Conservation (phyloP, 2,888 invertebrate genomes). For the Folsomia candida region DNA sequence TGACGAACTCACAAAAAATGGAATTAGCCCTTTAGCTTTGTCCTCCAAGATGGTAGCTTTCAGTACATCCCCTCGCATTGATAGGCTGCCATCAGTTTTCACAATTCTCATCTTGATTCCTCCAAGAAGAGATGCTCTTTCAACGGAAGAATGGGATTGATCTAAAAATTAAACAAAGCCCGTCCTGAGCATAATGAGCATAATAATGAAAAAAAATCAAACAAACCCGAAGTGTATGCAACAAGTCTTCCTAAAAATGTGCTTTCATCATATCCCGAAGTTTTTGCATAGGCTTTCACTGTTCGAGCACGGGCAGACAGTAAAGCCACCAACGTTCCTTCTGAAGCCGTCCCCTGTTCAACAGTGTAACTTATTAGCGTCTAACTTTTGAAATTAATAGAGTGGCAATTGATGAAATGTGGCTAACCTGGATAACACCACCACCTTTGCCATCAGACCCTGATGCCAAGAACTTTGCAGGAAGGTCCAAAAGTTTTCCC, state of each 20-base stretch:
- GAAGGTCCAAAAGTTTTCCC: slow-evolving; percentile 85
- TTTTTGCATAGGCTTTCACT: slow-evolving; percentile 64
- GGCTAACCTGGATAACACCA: slow-evolving; percentile 70
- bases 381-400: too few relatives aligned
- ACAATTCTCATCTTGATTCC: slow-evolving; percentile 77
- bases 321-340: slow-evolving; percentile 86
- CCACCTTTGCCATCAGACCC: slow-evolving; percentile 74
- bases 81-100: slow-evolving; percentile 68
- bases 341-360: slow-evolving; percentile 82
- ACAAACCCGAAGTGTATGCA: slow-evolving; percentile 79
- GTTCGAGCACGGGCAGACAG: slow-evolving; percentile 82
- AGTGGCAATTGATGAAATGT: not conserved
- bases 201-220: not conserved
- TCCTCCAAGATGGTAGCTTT: slow-evolving; percentile 80
- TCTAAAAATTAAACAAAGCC: slow-evolving; percentile 62
- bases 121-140: slow-evolving; percentile 83
- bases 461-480: slow-evolving; percentile 75
- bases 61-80: slow-evolving; percentile 72
- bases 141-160: slow-evolving; percentile 91
- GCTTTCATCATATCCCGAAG: slow-evolving; percentile 68
- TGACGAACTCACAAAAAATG: slow-evolving; percentile 89
- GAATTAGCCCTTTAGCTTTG: slow-evolving; percentile 82
- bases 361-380: too few relatives aligned
- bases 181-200: slow-evolving; percentile 56
- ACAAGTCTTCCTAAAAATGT: slow-evolving; percentile 73